Base-by-base conservation (phyloP, 2,888 invertebrate species). In the Tyria jacobaeae region DNA sequence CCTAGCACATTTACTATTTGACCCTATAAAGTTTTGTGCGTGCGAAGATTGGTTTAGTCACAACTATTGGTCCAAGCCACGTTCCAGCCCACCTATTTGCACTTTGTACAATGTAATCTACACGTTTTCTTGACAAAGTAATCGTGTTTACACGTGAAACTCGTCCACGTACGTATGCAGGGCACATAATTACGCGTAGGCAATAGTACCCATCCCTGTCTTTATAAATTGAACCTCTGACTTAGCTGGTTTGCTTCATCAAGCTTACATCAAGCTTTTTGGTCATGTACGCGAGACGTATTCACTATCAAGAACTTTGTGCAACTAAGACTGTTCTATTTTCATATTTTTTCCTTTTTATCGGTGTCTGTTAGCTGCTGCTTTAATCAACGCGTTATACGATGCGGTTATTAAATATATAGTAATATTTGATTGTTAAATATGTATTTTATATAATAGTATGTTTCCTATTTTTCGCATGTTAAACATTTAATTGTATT, bases 191-290 rank as follows among this genome's bases (percentile, higher is more conserved):
- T 73, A 75, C 67, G 66, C 56, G 71, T 62, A 71, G 66, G 70
- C 68, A 70, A 76, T 74, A 62, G 57, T 66, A 75, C 61, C 66
- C 60, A 60, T 68, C 68, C 77, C 67, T 71, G 72, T 74, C 70
- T 62, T 78, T 71, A 78, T 74, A 76, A 74, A 78, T 66, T 68
- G 71, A 66, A 75, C 52, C 60, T 65, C 60, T 80, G 78, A 80
- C 72, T 74, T 75, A 66, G 77, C 77, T 66, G 65, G 72, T 68
- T 74, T 55, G 65, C 67, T 78, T 76, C 72, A 78, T 76, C 75
- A 74, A 71, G 68, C 66, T 63, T 62, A 71, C 73, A 78, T 78
- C 78, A 78, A 80, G 78, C 74, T 74, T 80, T 75, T 73, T 68
- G 59, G 60, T 60, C 52, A 53, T 61, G 60, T 57, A 49, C 54